phyloP scores from a whole-genome alignment of 2,113 vertebrate species.

The Oncorhynchus mykiss region DNA sequence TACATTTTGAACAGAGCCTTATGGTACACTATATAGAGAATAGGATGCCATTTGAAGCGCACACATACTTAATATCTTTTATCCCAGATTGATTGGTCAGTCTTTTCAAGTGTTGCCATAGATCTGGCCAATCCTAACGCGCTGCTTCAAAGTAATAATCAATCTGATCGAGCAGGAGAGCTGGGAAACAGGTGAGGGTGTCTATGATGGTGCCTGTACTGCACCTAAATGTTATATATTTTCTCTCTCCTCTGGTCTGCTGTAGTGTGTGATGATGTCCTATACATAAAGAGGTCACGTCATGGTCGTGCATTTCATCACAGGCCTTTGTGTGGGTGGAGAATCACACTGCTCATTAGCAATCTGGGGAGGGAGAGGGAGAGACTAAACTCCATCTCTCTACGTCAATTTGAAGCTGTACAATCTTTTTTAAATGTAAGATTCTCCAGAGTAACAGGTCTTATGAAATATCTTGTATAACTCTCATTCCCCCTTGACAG shows the following conservation, averaged over 20 bases:
- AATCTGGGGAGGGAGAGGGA: not conserved
- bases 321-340: not conserved
- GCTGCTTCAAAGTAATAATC: slow-evolving; percentile 26
- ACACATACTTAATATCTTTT: slow-evolving; percentile 6
- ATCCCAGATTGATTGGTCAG: slow-evolving; percentile 27
- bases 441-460: not conserved
- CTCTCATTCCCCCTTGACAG: not conserved
- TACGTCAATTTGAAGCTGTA: not conserved
- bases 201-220: slow-evolving; percentile 23
- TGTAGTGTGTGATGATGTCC: not conserved
- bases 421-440: not conserved
- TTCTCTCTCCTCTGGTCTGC: too few relatives aligned
- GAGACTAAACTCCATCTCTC: not conserved
- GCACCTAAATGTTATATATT: slow-evolving; percentile 12
- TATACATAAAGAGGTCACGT: not conserved
- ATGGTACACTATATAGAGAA: too few relatives aligned
- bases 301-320: not conserved
- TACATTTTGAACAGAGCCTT: too few relatives aligned
- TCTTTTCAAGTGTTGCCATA: slow-evolving; percentile 27
- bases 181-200: slow-evolving; percentile 3
- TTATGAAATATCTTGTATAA: not conserved
- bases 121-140: slow-evolving; percentile 18
- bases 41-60: too few relatives aligned
- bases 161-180: slow-evolving; percentile 14
- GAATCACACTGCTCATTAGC: not conserved